A percentile compares a stretch with the other conserved stretches of the same genome.
Evolutionary conservation across 2,888 invertebrate species (phyloP).

Genomic region (Coelopa pilipes): DNA sequence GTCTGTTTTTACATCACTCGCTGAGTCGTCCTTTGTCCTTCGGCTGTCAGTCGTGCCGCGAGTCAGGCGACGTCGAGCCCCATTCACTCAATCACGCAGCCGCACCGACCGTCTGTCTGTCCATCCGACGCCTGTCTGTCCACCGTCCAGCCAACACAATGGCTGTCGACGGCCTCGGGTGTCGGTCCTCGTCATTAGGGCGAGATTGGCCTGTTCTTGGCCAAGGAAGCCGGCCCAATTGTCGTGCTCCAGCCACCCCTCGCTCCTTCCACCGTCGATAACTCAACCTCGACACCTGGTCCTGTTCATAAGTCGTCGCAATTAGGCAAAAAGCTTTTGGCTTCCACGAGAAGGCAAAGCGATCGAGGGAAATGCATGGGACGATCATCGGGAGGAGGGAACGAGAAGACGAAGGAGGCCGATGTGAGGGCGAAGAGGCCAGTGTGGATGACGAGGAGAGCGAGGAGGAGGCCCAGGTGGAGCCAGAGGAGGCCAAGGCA

Average conservation of each 20-base stretch:
- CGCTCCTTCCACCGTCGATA: no score
- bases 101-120: slow-evolving; percentile 21
- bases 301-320: background rate
- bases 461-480: no score
- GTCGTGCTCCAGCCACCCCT: background rate
- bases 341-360: background rate
- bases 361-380: no score
- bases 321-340: background rate
- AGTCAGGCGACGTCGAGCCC: background rate
- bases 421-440: no score
- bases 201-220: background rate
- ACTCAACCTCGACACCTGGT: no score
- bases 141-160: background rate
- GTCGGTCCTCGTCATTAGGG: background rate
- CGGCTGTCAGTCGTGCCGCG: background rate
- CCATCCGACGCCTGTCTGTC: no score
- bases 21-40: background rate
- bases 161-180: background rate
- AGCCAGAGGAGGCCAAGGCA: no score
- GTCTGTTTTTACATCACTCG: background rate
- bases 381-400: no score
- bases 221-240: background rate
- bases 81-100: slow-evolving; percentile 27
- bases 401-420: no score
- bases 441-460: no score